Evolutionary conservation across 1,140 invertebrate genomes (phyloP).

Genomic region (Orchesella cincta): DNA sequence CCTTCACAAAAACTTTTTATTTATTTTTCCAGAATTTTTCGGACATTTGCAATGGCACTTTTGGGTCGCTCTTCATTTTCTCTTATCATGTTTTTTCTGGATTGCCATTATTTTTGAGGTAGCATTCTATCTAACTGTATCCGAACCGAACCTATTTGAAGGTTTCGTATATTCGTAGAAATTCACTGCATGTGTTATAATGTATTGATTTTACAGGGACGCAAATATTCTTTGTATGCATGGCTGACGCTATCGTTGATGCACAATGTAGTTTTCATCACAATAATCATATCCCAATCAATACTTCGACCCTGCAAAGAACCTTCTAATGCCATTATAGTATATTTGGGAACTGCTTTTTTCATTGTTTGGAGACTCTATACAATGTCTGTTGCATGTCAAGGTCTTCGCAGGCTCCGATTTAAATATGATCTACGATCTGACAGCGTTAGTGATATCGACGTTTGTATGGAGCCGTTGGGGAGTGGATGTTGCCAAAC

Average conservation of each 20-base stretch:
- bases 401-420: conserved; percentile 11
- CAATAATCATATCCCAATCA: not conserved
- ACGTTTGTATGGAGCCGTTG: conserved; percentile 17
- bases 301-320: not conserved
- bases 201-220: not conserved
- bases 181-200: no score
- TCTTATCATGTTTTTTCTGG: not conserved
- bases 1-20: not conserved
- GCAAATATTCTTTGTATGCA: not conserved
- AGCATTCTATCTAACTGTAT: no score
- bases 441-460: conserved; percentile 25
- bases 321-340: not conserved
- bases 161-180: no score
- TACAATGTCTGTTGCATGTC: conserved; percentile 15
- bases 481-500: conserved; percentile 22
- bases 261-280: not conserved
- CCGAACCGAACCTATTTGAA: no score
- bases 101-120: not conserved
- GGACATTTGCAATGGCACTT: conserved; percentile 5
- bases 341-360: not conserved
- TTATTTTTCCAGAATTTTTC: not conserved
- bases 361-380: conserved; percentile 31
- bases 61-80: not conserved
- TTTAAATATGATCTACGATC: conserved; percentile 23
- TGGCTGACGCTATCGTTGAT: not conserved